These are phyloP conservation scores for Catharus minimus DNA, from an alignment of 2,113 vertebrate genomes.

Conservation along the genomic window DNA sequence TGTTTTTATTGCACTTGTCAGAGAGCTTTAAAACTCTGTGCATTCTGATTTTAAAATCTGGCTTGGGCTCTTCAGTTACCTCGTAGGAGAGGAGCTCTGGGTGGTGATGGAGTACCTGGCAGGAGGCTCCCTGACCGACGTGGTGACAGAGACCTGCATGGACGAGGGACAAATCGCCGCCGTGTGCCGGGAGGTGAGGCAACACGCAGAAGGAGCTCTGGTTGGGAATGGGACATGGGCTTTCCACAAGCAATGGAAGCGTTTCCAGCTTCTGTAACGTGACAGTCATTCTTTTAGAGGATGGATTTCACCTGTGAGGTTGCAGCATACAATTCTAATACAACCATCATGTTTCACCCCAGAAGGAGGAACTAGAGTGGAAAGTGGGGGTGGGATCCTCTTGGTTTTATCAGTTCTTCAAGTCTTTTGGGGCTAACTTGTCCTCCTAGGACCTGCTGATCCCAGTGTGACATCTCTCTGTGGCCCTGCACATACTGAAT, in stretches of 20 bases:
- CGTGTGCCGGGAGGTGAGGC: conserved; percentile 92
- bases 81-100: conserved; percentile 97
- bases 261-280: neutral
- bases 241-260: accelerated
- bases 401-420: neutral
- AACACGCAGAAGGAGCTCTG: accelerated
- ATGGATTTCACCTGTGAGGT: neutral
- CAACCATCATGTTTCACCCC: neutral
- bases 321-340: neutral
- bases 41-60: neutral
- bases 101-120: conserved; percentile 99
- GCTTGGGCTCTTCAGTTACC: conserved; percentile 79
- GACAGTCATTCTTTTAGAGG: neutral
- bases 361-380: neutral
- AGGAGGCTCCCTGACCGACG: conserved; percentile 93
- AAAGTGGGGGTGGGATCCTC: neutral
- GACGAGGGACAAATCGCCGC: conserved; percentile 96
- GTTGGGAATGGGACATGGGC: accelerated
- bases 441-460: neutral
- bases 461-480: neutral
- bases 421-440: neutral
- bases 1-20: neutral
- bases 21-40: neutral
- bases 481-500: neutral
- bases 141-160: conserved; percentile 97